Evolutionary conservation across 1,140 invertebrate genomes (phyloP), one percentile per base, ranked within the genome.

Genomic region (Scaptomyza graminum): DNA sequence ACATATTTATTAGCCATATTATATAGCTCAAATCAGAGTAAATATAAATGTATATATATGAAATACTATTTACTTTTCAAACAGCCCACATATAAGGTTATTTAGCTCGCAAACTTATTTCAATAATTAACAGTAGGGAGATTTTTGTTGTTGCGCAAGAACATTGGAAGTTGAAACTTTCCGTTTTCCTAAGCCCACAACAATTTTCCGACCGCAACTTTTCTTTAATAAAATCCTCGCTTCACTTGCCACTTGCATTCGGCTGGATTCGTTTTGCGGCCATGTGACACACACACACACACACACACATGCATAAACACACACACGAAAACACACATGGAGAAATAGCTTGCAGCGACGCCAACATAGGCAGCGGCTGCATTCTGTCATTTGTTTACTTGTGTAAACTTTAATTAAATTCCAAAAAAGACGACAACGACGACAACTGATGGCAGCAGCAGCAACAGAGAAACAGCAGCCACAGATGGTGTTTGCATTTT

Each of bases 331-430:
- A 63, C 52, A 43, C 56, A 62, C 44, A 34, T 9, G 39, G 1
- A 6, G 55, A 66, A 28, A 25, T 25, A 57, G 57, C 70, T 64
- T 70, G 65, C 66, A 82, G 55, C 39, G 34, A 43, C 25, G 15
- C 16, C 51, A 52, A 62, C 68, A 60, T 79, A 64, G 79, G 65
- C 71, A 63, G 13, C 39, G 76, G 62, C 77, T 85, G 81, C 81
- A 85, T 81, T 85, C 81, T 84, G 81, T 84, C 81, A 84, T 84
- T 87, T 85, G 82, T 87, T 87, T 85, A 87, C 81, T 85, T 85
- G 82, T 85, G 77, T 87, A 85, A 87, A 85, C 74, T 85, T 85
- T 85, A 85, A 85, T 85, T 85, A 85, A 85, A 85, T 85, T 85
- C 81, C 81, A 87, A 87, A 84, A 47, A 81, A 74, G 81, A 84